These are phyloP conservation scores for Ciconia nigra DNA, from an alignment of 2,797 vertebrate genomes.

Conservation along the genomic window DNA sequence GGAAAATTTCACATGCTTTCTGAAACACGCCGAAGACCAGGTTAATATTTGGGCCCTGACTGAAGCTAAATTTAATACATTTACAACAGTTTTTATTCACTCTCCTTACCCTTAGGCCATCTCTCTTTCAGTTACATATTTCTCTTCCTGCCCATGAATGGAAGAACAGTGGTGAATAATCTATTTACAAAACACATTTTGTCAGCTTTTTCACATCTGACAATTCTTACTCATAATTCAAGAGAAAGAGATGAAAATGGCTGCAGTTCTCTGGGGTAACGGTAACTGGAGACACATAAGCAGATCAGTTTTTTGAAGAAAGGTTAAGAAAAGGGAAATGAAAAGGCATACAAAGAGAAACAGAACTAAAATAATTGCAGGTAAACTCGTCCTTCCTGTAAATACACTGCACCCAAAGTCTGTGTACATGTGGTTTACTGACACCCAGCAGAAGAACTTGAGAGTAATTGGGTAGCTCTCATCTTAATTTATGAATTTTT, in stretches of 20 bases:
- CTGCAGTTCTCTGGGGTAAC: slow-evolving; percentile 22
- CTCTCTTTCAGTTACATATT: neutral
- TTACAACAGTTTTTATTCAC: neutral
- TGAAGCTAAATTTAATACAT: neutral
- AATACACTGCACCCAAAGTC: neutral
- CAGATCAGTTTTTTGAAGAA: slow-evolving; percentile 17
- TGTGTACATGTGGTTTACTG: neutral
- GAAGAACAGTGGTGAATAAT: neutral
- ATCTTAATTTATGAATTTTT: neutral
- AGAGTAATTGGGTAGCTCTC: neutral
- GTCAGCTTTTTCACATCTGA: slow-evolving; percentile 41
- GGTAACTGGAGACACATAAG: neutral
- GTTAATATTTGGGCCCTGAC: neutral
- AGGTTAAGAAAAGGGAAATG: neutral
- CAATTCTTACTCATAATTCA: slow-evolving; percentile 40
- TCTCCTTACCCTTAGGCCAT: neutral
- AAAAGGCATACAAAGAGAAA: neutral
- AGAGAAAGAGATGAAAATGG: slow-evolving; percentile 37
- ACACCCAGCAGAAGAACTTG: neutral
- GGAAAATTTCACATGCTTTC: neutral
- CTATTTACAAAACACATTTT: slow-evolving; percentile 38
- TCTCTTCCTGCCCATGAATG: neutral
- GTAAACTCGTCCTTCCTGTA: neutral
- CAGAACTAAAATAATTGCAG: slow-evolving; percentile 1
- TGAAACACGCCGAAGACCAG: neutral